Evolutionary conservation across 2,797 vertebrate genomes (phyloP).

Genomic region (Eleutherodactylus coqui): DNA sequence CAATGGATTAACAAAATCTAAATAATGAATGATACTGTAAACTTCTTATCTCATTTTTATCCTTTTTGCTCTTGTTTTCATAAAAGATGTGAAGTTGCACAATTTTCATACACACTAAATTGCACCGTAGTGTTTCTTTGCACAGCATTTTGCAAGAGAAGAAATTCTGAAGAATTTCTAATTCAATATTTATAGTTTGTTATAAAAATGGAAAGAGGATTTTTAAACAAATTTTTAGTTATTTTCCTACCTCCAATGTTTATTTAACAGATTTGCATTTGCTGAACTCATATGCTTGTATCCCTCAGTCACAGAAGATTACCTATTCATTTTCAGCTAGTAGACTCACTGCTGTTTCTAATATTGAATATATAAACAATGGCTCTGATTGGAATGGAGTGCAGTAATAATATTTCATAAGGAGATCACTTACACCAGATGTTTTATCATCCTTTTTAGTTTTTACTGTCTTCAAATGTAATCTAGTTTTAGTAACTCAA

Average conservation of each 20-base stretch:
- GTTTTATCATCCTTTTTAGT: conserved; percentile 72
- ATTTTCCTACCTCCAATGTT: conserved; percentile 64
- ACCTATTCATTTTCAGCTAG: conserved; percentile 71
- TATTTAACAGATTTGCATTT: conserved; percentile 69
- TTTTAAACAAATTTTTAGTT: conserved; percentile 42
- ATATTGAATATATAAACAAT: conserved; percentile 68
- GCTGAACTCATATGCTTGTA: conserved; percentile 64
- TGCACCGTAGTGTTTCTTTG: background rate
- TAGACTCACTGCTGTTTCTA: conserved; percentile 67
- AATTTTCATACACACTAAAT: too few species aligned
- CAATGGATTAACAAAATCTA: too few species aligned
- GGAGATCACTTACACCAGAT: conserved; percentile 67
- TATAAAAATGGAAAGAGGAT: conserved; percentile 34
- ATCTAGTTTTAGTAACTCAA: conserved; percentile 67
- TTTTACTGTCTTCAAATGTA: conserved; percentile 70
- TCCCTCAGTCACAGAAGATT: conserved; percentile 65
- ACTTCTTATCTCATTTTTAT: too few species aligned
- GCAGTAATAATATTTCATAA: conserved; percentile 67
- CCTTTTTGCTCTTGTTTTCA: too few species aligned
- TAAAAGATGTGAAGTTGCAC: too few species aligned
- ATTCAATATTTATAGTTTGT: conserved; percentile 39
- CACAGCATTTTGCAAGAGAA: background rate
- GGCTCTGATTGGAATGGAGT: conserved; percentile 69
- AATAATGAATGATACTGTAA: too few species aligned
- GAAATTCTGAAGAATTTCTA: background rate